Evolutionary conservation across 2,888 invertebrate genomes (phyloP).

Genomic region (Lasioglossum malachurum): DNA sequence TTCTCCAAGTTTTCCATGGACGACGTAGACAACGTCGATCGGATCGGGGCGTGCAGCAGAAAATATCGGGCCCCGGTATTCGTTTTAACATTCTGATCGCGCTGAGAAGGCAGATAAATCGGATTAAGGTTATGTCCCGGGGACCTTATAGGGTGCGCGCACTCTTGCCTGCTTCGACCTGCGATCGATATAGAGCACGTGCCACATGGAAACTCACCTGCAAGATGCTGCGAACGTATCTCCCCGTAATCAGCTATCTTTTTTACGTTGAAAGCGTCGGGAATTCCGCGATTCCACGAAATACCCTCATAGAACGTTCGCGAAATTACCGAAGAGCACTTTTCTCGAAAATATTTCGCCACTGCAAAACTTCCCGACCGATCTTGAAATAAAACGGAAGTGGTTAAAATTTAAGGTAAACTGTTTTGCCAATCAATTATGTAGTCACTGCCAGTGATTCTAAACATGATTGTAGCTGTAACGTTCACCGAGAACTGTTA

Average conservation of each 20-base stretch:
- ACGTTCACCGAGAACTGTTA: neutral
- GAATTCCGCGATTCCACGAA: constrained; percentile 7
- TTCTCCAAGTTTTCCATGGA: constrained; percentile 32
- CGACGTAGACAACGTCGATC: constrained; percentile 24
- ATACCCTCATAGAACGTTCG: neutral
- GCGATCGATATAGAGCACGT: constrained; percentile 53
- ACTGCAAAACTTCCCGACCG: neutral
- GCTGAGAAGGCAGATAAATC: constrained; percentile 59
- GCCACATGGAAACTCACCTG: constrained; percentile 42
- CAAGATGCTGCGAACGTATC: constrained; percentile 26
- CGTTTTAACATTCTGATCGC: constrained; percentile 65
- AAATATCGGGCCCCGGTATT: constrained; percentile 31
- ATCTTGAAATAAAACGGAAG: neutral
- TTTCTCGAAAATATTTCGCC: neutral
- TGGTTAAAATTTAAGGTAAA: neutral
- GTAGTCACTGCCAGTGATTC: too few species aligned
- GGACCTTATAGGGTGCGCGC: constrained; percentile 38
- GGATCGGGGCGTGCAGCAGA: constrained; percentile 19
- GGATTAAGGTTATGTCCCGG: constrained; percentile 67
- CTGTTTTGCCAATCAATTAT: too few species aligned
- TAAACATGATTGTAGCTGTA: neutral
- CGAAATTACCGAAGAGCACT: neutral
- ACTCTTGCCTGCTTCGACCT: constrained; percentile 44
- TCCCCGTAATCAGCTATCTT: constrained; percentile 35
- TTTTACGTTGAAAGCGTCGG: constrained; percentile 3